A percentile compares a stretch with the other conserved stretches of the same genome.
Evolutionary conservation across 2,888 invertebrate genomes (phyloP).

Genomic region (Panzeria rudis): DNA sequence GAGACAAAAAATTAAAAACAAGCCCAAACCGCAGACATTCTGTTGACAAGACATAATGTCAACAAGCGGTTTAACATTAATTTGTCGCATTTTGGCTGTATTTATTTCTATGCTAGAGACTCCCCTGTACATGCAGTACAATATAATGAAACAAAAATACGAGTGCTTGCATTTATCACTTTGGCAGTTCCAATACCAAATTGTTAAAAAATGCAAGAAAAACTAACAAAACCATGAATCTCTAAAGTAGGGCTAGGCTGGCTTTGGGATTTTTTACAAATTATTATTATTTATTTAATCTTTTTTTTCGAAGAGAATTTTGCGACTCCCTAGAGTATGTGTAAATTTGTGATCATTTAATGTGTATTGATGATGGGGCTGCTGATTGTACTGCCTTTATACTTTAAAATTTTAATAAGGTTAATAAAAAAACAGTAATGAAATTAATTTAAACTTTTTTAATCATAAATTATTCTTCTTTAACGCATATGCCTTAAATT

Average conservation of each 20-base stretch:
- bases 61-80: conserved; percentile 74
- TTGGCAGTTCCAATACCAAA: conserved; percentile 12
- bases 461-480: no score
- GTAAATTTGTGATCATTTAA: conserved; percentile 22
- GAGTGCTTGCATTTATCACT: neutral
- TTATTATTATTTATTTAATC: conserved; percentile 17
- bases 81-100: conserved; percentile 72
- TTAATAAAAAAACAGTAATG: no score
- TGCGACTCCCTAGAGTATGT: conserved; percentile 27
- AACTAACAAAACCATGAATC: conserved; percentile 9
- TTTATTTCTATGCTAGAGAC: conserved; percentile 17
- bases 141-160: conserved; percentile 12
- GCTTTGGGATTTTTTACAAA: conserved; percentile 25
- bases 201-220: conserved; percentile 12
- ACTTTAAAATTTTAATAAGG: neutral
- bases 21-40: conserved; percentile 71
- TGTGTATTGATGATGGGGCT: neutral
- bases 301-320: conserved; percentile 34
- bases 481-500: no score
- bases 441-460: no score
- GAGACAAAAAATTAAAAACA: conserved; percentile 49
- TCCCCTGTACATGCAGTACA: neutral
- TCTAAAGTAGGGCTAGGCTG: neutral
- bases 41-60: conserved; percentile 73
- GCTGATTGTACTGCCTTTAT: neutral